Evolutionary conservation across 2,113 vertebrate genomes (phyloP).

Genomic region (Porphyrio hochstetteri): DNA sequence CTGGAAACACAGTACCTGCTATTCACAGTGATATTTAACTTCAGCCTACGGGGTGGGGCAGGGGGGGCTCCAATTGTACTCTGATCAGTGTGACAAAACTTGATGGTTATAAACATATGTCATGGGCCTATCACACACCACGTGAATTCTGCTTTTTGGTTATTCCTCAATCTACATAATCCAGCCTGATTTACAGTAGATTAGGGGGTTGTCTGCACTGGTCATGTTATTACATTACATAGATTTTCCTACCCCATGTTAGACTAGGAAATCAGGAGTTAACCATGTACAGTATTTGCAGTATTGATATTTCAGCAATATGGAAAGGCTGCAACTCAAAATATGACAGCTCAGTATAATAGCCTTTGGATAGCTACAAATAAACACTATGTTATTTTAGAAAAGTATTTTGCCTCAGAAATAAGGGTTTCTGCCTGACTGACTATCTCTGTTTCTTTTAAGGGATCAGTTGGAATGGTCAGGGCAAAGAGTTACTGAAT

Average conservation of each 20-base stretch:
- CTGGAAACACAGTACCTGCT: neutral
- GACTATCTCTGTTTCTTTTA: neutral
- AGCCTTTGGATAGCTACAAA: neutral
- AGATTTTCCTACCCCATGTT: neutral
- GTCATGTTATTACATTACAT: neutral
- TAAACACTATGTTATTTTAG: neutral
- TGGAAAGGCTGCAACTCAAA: neutral
- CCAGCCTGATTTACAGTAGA: neutral
- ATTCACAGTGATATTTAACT: neutral
- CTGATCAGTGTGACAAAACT: neutral
- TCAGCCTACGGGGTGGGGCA: neutral
- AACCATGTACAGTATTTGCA: neutral
- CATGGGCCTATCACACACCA: neutral
- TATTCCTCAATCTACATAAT: neutral
- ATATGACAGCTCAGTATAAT: neutral
- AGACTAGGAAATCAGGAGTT: neutral
- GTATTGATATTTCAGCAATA: neutral
- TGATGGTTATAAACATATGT: accelerated
- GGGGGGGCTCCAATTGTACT: neutral
- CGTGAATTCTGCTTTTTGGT: neutral
- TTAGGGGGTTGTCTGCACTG: neutral
- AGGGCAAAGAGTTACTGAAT: neutral
- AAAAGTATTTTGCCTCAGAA: neutral
- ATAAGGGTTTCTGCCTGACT: neutral
- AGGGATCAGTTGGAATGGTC: neutral